Evolutionary conservation across 2,113 vertebrate species (phyloP), one percentile per base, ranked within the genome.

Genomic region (Leucosticte australis): DNA sequence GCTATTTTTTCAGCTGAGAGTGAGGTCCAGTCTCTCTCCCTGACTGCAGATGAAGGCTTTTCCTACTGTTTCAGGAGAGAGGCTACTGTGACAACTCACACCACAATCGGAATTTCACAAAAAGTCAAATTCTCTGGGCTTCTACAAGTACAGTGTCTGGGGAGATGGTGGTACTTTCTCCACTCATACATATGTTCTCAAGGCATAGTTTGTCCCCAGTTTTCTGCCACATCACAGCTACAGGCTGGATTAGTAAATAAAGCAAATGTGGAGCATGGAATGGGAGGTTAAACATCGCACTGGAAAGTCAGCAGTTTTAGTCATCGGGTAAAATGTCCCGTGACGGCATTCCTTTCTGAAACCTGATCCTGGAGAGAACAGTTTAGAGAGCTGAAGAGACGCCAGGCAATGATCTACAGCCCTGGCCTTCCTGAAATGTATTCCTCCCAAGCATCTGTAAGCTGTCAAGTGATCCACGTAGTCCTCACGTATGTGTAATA

Each of bases 241-340:
- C 49, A 46, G 31, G 39, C 41, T 82, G 74, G 37, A 68, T 76
- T 80, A 87, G 92, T 95, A 90, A 96, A 73, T 76, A 90, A 80
- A 93, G 30, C 71, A 75, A 90, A 70, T 3, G 0, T 49, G 1
- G 11, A 92, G 52, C 4, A 3, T 71, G 74, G 62, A 92, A 75
- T 18, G 22, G 69, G 74, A 95, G 30, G 46, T 91, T 91, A 79
- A 90, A 76, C 20, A 18, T 69, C 5, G 2, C 68, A 26, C 70
- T 83, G 75, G 70, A 88, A 92, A 96, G 78, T 68, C 95, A 95
- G 92, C 63, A 69, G 57, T 92, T 96, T 94, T 90, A 96, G 85
- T 96, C 92, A 92, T 62, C 1, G 75, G 53, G 63, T 83, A 88
- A 93, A 93, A 94, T 44, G 79, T 87, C 92, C 85, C 24, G 1